Evolutionary conservation across 2,888 invertebrate species (phyloP), one percentile per base, ranked within the genome.

Genomic region (Hydropsyche betteni): DNA sequence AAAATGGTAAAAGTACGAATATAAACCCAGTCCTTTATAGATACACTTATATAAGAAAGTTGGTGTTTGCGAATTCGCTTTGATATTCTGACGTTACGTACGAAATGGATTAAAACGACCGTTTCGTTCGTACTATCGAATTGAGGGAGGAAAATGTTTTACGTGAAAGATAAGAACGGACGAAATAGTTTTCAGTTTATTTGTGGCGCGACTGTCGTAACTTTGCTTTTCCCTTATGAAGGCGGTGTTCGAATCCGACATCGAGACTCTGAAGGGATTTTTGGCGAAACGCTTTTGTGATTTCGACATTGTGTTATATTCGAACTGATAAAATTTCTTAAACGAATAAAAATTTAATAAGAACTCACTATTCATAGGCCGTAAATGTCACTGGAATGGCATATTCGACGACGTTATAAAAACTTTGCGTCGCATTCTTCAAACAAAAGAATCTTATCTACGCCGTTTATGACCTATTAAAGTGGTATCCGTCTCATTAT

Each of bases 31-130:
- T 10, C 44, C 6, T 44, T 55, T n/a, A 16, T 55, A 55, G 6
- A 12, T 55, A 6, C 55, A 55, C 55, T 8, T 51, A 8, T 51
- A 55, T n/a, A 55, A 55, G n/a, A 16, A 44, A 44, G 24, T 61
- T 61, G 16, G 34, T 8, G 24, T 33, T 61, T 61, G 33, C 34
- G 6, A 34, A 36, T 64, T 64, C 10, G 24, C 34, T 64, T 64
- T 64, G 58, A 12, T 64, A 34, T 64, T 64, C 34, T 64, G 64
- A 64, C 64, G n/a, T 36, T 36, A 24, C 58, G 16, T 24, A 58
- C 24, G 24, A 24, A 44, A 44, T 24, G 14, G 24, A 58, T 58
- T 58, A 16, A 58, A 58, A 58, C 24, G 36, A 64, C 24, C 34
- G 64, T n/a, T 64, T 10, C 10, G 6, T 10, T 12, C 64, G 2